phyloP scores from a whole-genome alignment of 1,140 invertebrate genomes.

The Araneus ventricosus region DNA sequence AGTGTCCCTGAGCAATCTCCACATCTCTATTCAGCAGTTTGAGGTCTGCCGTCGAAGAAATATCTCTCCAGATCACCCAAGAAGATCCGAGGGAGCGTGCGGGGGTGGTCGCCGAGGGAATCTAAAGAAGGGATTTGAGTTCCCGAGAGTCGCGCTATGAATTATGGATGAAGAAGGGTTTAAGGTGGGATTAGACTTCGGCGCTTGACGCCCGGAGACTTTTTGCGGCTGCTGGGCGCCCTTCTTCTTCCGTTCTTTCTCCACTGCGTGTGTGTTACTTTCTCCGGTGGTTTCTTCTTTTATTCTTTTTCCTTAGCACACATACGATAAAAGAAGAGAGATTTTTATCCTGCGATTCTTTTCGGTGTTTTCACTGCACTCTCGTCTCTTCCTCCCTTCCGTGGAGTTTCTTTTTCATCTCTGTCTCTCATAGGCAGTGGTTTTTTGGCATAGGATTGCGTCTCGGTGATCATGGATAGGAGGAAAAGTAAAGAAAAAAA shows the following conservation, averaged over 20 bases:
- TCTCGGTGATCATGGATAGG: background rate
- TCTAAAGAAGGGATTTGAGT: constrained; percentile 61
- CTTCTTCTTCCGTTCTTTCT: background rate
- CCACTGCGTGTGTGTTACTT: background rate
- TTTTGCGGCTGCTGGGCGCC: background rate
- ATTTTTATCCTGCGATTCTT: constrained; percentile 30
- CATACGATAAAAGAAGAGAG: background rate
- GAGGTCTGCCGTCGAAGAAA: background rate
- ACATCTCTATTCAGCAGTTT: constrained; percentile 67
- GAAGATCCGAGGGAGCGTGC: background rate
- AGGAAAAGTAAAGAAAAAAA: background rate
- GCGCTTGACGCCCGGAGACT: constrained; percentile 50
- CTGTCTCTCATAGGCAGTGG: background rate
- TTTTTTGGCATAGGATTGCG: background rate
- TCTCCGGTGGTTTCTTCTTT: constrained; percentile 20
- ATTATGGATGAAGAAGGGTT: constrained; percentile 69
- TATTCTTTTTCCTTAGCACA: background rate
- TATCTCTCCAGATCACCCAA: background rate
- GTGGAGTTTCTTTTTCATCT: background rate
- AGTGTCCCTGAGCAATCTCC: background rate
- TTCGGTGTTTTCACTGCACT: constrained; percentile 13
- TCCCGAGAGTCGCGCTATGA: constrained; percentile 54
- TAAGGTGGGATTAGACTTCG: constrained; percentile 61
- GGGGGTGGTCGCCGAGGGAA: background rate
- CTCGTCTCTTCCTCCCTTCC: background rate